phyloP scores from a whole-genome alignment of 2,797 vertebrate genomes.

The Anguilla megastoma region DNA sequence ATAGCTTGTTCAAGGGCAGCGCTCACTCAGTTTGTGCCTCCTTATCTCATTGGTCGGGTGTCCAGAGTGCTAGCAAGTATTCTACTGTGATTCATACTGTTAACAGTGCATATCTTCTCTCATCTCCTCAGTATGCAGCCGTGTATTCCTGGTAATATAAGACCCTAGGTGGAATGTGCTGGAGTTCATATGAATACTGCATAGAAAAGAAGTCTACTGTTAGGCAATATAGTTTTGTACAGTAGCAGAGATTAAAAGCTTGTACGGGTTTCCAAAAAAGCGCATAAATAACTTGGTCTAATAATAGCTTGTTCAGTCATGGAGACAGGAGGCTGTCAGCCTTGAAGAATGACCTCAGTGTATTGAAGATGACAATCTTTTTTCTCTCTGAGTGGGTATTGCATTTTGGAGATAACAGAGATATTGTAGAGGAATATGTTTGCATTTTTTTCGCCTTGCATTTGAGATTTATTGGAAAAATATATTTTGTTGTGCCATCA shows the following conservation, averaged over 20 bases:
- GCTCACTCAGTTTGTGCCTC: background rate
- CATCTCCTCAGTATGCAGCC: background rate
- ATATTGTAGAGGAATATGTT: background rate
- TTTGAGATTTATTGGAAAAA: slow-evolving; percentile 20
- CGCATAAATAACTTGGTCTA: slow-evolving; percentile 22
- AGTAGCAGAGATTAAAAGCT: background rate
- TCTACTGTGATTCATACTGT: background rate
- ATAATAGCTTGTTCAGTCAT: slow-evolving; percentile 33
- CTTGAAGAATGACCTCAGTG: slow-evolving; percentile 41
- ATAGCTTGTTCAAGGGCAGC: background rate
- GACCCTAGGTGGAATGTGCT: background rate
- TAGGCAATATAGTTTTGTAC: background rate
- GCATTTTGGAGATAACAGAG: slow-evolving; percentile 23
- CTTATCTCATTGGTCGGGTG: background rate
- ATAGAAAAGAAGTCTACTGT: background rate
- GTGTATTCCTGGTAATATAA: background rate
- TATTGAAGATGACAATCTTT: slow-evolving; percentile 42
- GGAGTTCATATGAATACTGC: background rate
- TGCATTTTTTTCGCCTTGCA: slow-evolving; percentile 1
- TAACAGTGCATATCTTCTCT: background rate
- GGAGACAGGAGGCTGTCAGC: slow-evolving; percentile 34
- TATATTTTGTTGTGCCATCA: slow-evolving; percentile 25
- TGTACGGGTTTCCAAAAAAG: slow-evolving; percentile 21
- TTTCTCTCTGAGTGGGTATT: slow-evolving; percentile 33
- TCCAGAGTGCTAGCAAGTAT: background rate